Percentiles rank a stretch among this genome's conserved stretches.
Evolutionary conservation across 2,113 vertebrate species (phyloP).

Genomic region (Rostratula benghalensis): DNA sequence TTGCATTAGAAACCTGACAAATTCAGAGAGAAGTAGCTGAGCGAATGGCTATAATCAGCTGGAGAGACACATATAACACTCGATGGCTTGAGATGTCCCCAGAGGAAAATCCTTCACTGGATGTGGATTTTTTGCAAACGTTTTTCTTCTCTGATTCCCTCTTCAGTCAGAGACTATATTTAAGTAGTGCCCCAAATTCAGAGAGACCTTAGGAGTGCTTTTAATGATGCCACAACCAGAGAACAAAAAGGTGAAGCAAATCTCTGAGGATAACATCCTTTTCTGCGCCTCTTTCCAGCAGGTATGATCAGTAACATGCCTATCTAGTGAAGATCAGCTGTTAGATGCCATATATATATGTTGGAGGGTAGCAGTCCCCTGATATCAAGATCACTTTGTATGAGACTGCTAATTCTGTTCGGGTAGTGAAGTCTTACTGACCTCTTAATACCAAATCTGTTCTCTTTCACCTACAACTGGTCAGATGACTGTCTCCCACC

Average conservation of each 20-base stretch:
- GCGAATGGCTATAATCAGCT: constrained; percentile 11
- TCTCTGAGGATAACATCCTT: not conserved
- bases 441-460: not conserved
- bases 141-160: not conserved
- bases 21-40: constrained; percentile 37
- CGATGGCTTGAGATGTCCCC: not conserved
- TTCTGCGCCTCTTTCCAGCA: not conserved
- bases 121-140: not conserved
- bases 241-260: not conserved
- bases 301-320: not conserved
- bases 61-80: not conserved
- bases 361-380: not conserved
- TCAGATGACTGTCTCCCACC: not conserved
- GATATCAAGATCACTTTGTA: not conserved
- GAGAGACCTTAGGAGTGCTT: not conserved
- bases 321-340: not conserved
- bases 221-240: not conserved
- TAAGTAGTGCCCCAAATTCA: not conserved
- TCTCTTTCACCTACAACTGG: not conserved
- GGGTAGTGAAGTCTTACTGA: not conserved
- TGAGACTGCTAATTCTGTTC: not conserved
- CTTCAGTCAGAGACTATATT: not conserved
- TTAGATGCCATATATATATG: not conserved
- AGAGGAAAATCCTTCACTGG: not conserved
- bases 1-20: constrained; percentile 47